These are phyloP conservation scores for Ischnura elegans DNA, from an alignment of 2,888 invertebrate species.

Conservation along the genomic window DNA sequence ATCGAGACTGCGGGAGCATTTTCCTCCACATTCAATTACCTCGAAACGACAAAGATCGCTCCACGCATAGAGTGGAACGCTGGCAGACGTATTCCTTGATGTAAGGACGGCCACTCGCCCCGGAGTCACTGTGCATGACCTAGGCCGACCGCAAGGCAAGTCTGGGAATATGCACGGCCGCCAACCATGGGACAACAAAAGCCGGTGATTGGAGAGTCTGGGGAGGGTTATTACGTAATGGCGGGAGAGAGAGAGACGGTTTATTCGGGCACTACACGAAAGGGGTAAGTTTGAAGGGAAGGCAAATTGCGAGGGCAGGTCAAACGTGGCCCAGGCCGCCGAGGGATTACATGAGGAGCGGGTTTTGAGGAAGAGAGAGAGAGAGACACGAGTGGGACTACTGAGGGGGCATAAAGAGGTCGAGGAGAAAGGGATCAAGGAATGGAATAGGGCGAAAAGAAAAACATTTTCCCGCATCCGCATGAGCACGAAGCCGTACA, in stretches of 20 bases:
- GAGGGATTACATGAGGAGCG: slow-evolving; percentile 13
- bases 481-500: slow-evolving; percentile 19
- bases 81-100: not conserved
- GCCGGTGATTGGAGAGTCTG: slow-evolving; percentile 26
- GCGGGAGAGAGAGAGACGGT: not conserved
- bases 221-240: too few relatives aligned
- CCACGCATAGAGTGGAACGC: not conserved
- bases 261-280: slow-evolving; percentile 32
- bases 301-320: slow-evolving; percentile 42
- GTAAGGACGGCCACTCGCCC: not conserved
- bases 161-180: not conserved
- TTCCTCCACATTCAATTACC: slow-evolving; percentile 3
- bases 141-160: not conserved
- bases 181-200: slow-evolving; percentile 45
- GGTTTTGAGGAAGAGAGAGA: not conserved
- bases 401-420: not conserved
- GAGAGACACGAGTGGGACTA: not conserved
- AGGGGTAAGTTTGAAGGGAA: slow-evolving; percentile 42
- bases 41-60: slow-evolving; percentile 5
- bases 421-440: not conserved
- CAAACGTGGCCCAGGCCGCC: not conserved
- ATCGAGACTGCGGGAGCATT: not conserved
- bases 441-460: not conserved
- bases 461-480: not conserved
- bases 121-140: slow-evolving; percentile 27